These are phyloP conservation scores for Pseudomyrmex pallidus DNA, from an alignment of 1,140 invertebrate species.

Conservation along the genomic window DNA sequence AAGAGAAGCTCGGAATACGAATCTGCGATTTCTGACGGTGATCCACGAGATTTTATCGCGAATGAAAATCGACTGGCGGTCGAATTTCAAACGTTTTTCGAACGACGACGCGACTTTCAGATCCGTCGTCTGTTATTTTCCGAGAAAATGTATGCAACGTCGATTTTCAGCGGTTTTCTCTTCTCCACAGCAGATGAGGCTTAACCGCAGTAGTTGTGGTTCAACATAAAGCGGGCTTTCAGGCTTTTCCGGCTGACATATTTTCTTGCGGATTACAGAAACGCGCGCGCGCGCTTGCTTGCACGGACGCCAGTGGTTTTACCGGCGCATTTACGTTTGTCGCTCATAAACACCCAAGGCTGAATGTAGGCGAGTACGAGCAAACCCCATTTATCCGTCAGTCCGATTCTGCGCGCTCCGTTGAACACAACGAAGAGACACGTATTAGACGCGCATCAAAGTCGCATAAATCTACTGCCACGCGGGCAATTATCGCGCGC, in stretches of 20 bases:
- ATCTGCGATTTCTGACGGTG: background rate
- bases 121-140: slow-evolving; percentile 20
- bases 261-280: slow-evolving; percentile 42
- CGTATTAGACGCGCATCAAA: slow-evolving; percentile 57
- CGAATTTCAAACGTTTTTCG: background rate
- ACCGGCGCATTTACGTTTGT: slow-evolving; percentile 40
- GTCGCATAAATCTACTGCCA: slow-evolving; percentile 36
- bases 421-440: slow-evolving; percentile 32
- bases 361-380: slow-evolving; percentile 1
- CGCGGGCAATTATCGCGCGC: slow-evolving; percentile 57
- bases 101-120: background rate
- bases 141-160: slow-evolving; percentile 1
- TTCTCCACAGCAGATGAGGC: background rate
- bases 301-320: background rate
- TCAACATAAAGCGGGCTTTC: slow-evolving; percentile 20
- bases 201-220: slow-evolving; percentile 8
- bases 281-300: slow-evolving; percentile 4
- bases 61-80: background rate
- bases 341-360: slow-evolving; percentile 11
- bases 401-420: background rate
- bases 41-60: background rate
- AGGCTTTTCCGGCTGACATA: slow-evolving; percentile 38
- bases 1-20: slow-evolving; percentile 26
- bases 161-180: slow-evolving; percentile 7
- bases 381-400: slow-evolving; percentile 46